Conservation (phyloP, 2,797 vertebrate species). For the Chelon auratus region DNA sequence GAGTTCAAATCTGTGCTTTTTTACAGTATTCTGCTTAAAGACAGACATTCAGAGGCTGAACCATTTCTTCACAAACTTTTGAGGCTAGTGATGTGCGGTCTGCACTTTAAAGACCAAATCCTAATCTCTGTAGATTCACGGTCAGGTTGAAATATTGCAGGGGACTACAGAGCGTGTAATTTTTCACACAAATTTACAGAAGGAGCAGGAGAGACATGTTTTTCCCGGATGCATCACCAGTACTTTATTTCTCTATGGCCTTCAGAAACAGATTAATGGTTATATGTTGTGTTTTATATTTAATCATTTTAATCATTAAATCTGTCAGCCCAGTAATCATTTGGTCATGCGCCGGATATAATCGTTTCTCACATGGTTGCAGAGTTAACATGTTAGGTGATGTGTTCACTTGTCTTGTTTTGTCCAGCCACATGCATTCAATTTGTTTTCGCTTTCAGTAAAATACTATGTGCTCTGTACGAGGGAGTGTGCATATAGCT, state of each 20-base stretch:
- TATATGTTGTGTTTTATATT: no score
- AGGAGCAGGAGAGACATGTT: background rate
- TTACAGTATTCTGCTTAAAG: background rate
- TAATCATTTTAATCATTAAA: no score
- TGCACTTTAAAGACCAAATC: background rate
- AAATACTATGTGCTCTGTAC: no score
- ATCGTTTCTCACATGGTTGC: background rate
- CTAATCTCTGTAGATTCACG: background rate
- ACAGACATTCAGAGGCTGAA: background rate
- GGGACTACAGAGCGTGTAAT: background rate
- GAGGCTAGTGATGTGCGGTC: background rate
- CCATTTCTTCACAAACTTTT: background rate
- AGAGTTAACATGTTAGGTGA: background rate
- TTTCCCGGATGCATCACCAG: background rate
- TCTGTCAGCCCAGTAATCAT: background rate
- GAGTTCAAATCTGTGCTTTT: background rate
- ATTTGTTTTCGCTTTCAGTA: background rate
- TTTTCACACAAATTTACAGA: background rate
- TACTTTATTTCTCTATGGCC: no score
- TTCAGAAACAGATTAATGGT: background rate
- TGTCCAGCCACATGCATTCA: background rate
- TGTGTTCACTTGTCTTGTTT: background rate
- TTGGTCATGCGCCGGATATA: background rate
- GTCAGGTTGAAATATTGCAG: background rate
- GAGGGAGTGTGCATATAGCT: no score